phyloP scores from a whole-genome alignment of 1,140 invertebrate genomes.

The Mylabris phalerata region DNA sequence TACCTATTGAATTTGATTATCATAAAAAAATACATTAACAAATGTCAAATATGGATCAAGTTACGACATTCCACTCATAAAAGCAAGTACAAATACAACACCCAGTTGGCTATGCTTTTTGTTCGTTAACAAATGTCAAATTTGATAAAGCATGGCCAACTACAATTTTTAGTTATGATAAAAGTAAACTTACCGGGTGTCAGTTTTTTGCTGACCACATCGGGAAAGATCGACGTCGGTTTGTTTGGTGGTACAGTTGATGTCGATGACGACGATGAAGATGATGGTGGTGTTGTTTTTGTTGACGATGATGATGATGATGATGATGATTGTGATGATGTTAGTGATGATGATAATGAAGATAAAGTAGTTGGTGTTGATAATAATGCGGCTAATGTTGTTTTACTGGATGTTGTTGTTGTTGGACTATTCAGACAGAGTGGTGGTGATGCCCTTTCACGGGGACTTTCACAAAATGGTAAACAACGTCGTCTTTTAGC shows the following conservation, averaged over 20 bases:
- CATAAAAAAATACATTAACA: no score
- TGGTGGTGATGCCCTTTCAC: conserved; percentile 21
- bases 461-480: conserved; percentile 66
- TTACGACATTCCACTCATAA: no score
- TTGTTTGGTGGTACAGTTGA: conserved; percentile 44
- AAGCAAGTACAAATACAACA: no score
- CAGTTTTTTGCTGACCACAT: conserved; percentile 54
- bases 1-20: no score
- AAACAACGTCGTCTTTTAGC: conserved; percentile 82
- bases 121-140: no score
- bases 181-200: conserved; percentile 64
- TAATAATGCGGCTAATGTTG: conserved; percentile 10
- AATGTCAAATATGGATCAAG: no score
- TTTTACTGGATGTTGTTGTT: not conserved
- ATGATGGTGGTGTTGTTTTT: conserved; percentile 55
- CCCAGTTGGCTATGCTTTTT: no score
- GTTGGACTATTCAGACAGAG: not conserved
- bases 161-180: no score
- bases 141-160: no score
- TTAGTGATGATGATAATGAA: conserved; percentile 41
- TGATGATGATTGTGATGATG: conserved; percentile 6
- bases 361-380: conserved; percentile 54
- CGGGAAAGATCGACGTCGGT: conserved; percentile 36
- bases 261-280: conserved; percentile 33
- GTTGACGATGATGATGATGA: conserved; percentile 9